Evolutionary conservation across 2,113 vertebrate genomes (phyloP), one percentile per base, ranked within the genome.

Genomic region (Irena cyanogastra): DNA sequence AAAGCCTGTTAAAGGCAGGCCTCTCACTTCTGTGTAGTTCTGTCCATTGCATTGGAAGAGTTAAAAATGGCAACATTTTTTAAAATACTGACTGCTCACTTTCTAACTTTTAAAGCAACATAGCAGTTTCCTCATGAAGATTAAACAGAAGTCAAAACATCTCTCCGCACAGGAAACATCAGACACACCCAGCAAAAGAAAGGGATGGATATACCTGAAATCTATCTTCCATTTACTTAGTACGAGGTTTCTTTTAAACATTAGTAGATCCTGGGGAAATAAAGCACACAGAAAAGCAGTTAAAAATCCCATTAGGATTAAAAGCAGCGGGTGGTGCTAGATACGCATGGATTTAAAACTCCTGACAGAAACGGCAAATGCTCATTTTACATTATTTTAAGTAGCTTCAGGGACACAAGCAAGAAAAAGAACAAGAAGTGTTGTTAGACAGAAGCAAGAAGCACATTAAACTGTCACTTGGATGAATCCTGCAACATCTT

Each of bases 221-320:
- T 83, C 41, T 63, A 86, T 53, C 63, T 93, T 90, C 54, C 66
- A 76, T 88, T 91, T 94, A 80, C 47, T 76, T 88, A 90, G 86
- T 23, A 93, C 84, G 69, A 50, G n/a, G 50, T 90, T 76, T 85
- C 85, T 72, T 94, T 88, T 57, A 90, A 92, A 50, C 0, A 1
- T 85, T 88, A 94, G 79, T 49, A 88, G 82, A 80, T 57, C 63
- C 88, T 64, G 35, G 45, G 57, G 76, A 93, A 94, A 90, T 49
- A 90, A 93, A 94, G 85, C 70, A 95, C 75, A 95, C 13, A 91
- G 59, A 94, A 80, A 90, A 95, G 37, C 66, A 69, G 70, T 90
- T 88, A 76, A 52, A 94, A 94, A 65, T 69, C 17, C 41, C 69
- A 45, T 77, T 72, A 86, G 66, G 41, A 88, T 86, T 92, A 85